Evolutionary conservation across 2,888 invertebrate genomes (phyloP).

Genomic region (Agonopterix heracliana): DNA sequence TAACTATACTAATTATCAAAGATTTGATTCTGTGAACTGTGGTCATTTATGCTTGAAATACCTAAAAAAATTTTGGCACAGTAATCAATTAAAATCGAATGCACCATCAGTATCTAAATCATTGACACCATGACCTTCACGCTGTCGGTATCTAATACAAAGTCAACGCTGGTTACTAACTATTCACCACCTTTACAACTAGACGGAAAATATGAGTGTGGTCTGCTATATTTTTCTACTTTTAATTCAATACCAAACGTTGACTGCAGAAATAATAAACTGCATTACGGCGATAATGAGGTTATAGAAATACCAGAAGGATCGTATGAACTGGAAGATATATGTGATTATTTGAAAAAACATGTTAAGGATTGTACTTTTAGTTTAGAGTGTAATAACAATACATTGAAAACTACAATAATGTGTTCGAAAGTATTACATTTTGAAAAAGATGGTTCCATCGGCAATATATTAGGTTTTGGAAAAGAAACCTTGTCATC

Average conservation of each 20-base stretch:
- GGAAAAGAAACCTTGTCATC: not conserved
- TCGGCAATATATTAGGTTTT: not conserved
- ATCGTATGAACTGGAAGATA: not conserved
- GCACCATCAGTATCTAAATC: not conserved
- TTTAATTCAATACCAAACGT: slow-evolving; percentile 1
- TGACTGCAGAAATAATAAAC: not conserved
- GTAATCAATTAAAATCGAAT: not conserved
- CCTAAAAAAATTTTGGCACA: not conserved
- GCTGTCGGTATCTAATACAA: not conserved
- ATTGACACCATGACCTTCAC: not conserved
- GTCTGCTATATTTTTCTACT: not conserved
- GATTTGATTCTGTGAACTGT: not conserved
- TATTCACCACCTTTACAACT: slow-evolving; percentile 2
- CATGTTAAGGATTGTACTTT: not conserved
- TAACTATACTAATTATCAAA: slow-evolving; percentile 1
- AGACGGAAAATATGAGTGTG: slow-evolving; percentile 9
- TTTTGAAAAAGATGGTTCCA: not conserved
- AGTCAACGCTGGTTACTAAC: not conserved
- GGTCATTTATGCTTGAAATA: slow-evolving; percentile 10
- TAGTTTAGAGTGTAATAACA: not conserved
- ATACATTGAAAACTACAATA: slow-evolving; percentile 2
- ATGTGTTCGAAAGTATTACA: not conserved
- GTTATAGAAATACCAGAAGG: slow-evolving; percentile 1
- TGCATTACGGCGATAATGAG: not conserved
- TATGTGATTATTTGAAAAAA: not conserved